These are phyloP conservation scores for Pandemis heparana DNA, from an alignment of 2,888 invertebrate species.

Conservation along the genomic window DNA sequence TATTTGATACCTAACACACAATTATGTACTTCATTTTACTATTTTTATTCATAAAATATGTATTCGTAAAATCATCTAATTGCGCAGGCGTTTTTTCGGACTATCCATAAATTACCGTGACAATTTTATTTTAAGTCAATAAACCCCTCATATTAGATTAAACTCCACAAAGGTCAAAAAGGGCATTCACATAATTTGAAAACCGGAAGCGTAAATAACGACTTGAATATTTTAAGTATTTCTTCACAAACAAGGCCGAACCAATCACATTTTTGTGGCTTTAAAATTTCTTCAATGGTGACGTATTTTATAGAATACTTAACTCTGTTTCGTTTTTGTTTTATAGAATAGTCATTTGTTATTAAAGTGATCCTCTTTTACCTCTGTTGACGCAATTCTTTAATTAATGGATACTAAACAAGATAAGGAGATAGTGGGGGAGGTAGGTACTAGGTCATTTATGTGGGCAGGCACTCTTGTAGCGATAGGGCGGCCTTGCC, in stretches of 20 bases:
- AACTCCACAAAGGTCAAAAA: not conserved
- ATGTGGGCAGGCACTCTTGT: constrained; percentile 25
- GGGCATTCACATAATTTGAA: constrained; percentile 23
- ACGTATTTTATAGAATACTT: not conserved
- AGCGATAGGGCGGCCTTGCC: constrained; percentile 40
- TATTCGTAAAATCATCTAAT: not conserved
- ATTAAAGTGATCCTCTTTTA: not conserved
- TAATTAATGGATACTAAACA: constrained; percentile 32
- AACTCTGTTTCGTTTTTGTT: not conserved
- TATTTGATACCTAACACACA: too few relatives aligned
- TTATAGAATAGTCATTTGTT: not conserved
- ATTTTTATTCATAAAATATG: not conserved
- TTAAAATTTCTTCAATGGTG: not conserved
- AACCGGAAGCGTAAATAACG: constrained; percentile 24
- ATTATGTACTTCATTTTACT: not conserved
- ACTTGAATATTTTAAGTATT: constrained; percentile 14
- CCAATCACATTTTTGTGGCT: not conserved
- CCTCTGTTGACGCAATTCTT: constrained; percentile 28
- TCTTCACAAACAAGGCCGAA: not conserved
- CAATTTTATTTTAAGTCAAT: not conserved
- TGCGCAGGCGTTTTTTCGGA: not conserved
- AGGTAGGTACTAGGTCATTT: constrained; percentile 12
- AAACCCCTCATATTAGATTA: constrained; percentile 41
- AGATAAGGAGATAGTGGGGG: constrained; percentile 31
- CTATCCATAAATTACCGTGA: not conserved